These are phyloP conservation scores for Eurypyga helias DNA, from an alignment of 2,113 vertebrate genomes.

Conservation along the genomic window DNA sequence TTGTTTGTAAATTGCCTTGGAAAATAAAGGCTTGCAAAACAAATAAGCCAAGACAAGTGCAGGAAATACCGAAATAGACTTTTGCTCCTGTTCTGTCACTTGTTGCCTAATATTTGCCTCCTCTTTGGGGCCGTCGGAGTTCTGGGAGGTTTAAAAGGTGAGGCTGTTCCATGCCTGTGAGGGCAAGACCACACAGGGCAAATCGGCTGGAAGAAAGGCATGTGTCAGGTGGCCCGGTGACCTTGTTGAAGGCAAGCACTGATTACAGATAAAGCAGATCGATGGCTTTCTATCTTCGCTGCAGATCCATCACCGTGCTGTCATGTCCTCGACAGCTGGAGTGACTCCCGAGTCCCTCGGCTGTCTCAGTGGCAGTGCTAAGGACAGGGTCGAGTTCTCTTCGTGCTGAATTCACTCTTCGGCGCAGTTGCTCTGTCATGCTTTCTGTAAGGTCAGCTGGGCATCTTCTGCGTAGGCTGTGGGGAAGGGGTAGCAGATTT, in stretches of 20 bases:
- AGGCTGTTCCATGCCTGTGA: neutral
- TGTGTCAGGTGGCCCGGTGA: neutral
- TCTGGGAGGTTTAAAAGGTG: neutral
- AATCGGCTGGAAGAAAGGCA: accelerated
- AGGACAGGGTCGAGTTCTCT: neutral
- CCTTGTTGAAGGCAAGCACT: conserved; percentile 15
- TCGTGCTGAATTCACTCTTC: neutral
- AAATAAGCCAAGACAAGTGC: neutral
- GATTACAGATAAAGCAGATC: conserved; percentile 27
- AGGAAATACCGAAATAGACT: neutral
- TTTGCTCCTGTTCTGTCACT: neutral
- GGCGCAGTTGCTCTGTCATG: neutral
- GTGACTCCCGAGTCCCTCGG: neutral
- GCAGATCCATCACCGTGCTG: neutral
- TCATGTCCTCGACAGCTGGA: neutral
- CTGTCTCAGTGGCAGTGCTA: neutral
- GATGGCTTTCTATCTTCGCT: conserved; percentile 11
- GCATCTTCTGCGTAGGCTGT: neutral
- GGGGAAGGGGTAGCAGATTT: neutral
- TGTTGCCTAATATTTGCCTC: neutral
- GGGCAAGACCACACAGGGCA: neutral
- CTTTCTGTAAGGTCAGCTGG: neutral
- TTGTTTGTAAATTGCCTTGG: conserved; percentile 18
- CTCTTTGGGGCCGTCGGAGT: neutral
- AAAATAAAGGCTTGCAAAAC: conserved; percentile 15